A percentile compares a stretch with the other conserved stretches of the same genome.
phyloP scores from a whole-genome alignment of 2,797 vertebrate species.

The Enteromius mattozi region DNA sequence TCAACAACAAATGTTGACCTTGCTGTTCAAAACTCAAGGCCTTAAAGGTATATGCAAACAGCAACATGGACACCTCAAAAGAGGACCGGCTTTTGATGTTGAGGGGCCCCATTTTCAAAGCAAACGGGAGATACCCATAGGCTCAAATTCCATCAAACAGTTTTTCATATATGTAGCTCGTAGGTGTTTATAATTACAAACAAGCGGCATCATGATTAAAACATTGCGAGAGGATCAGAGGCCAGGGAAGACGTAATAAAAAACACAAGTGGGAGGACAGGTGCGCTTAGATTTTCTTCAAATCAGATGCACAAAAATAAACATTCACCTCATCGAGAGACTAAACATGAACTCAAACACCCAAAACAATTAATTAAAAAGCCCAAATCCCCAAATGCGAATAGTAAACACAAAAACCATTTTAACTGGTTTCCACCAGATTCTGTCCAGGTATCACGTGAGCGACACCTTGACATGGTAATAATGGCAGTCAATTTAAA shows the following conservation, averaged over 20 bases:
- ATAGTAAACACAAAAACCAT: conserved; percentile 5
- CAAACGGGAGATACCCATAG: conserved; percentile 79
- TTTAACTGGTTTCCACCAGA: conserved; percentile 30
- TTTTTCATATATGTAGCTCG: conserved; percentile 80
- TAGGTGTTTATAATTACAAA: conserved; percentile 84
- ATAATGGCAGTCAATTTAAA: conserved; percentile 61
- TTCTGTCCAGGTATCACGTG: neutral
- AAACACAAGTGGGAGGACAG: conserved; percentile 38
- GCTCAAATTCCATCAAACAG: conserved; percentile 78
- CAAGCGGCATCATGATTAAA: conserved; percentile 83
- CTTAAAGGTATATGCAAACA: conserved; percentile 82
- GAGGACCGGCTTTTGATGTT: conserved; percentile 71
- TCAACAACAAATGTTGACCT: conserved; percentile 80
- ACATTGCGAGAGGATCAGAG: conserved; percentile 73
- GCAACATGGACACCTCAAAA: conserved; percentile 64
- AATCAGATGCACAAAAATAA: neutral
- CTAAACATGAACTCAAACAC: neutral
- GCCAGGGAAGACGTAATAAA: conserved; percentile 67
- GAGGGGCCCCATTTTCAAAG: conserved; percentile 74
- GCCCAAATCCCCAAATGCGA: neutral
- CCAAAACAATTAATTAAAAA: neutral
- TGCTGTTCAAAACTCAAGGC: conserved; percentile 75
- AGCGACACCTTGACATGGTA: conserved; percentile 47
- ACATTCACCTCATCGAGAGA: neutral
- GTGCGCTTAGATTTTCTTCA: conserved; percentile 62